Percentiles rank a stretch among this genome's conserved stretches.
Evolutionary conservation across 2,113 vertebrate species (phyloP).

Genomic region (Myotis davidii): DNA sequence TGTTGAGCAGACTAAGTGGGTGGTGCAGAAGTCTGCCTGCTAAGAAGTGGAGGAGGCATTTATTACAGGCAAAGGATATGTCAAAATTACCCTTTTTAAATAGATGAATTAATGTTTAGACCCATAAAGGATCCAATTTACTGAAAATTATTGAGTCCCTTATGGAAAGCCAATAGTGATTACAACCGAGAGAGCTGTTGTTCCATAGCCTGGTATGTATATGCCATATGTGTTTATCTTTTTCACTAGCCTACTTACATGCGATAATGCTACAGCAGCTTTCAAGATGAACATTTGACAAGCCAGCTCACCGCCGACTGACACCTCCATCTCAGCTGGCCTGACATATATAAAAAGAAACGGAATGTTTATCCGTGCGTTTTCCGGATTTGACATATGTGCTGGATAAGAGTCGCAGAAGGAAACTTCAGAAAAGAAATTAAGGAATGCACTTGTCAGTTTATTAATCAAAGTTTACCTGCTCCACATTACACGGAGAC

Average conservation of each 20-base stretch:
- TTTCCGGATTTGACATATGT: slow-evolving; percentile 85
- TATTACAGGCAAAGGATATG: slow-evolving; percentile 80
- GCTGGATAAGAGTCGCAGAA: slow-evolving; percentile 76
- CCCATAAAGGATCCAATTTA: slow-evolving; percentile 78
- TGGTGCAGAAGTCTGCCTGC: slow-evolving; percentile 77
- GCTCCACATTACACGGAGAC: slow-evolving; percentile 85
- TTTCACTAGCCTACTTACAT: slow-evolving; percentile 80
- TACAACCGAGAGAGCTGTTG: slow-evolving; percentile 76
- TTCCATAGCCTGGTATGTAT: slow-evolving; percentile 63
- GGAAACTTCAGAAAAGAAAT: slow-evolving; percentile 86
- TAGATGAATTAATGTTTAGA: slow-evolving; percentile 82
- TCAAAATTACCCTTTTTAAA: slow-evolving; percentile 84
- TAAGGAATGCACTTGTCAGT: slow-evolving; percentile 83
- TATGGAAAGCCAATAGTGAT: slow-evolving; percentile 76
- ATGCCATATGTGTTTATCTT: slow-evolving; percentile 75
- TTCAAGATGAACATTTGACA: slow-evolving; percentile 81
- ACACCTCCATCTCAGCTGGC: slow-evolving; percentile 84
- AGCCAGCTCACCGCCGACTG: slow-evolving; percentile 79
- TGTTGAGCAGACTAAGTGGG: slow-evolving; percentile 70
- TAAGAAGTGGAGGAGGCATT: slow-evolving; percentile 81
- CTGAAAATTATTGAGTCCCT: slow-evolving; percentile 76
- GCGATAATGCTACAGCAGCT: slow-evolving; percentile 76
- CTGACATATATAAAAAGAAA: slow-evolving; percentile 84
- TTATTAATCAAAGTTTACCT: slow-evolving; percentile 90
- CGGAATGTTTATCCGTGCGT: slow-evolving; percentile 80